phyloP scores from a whole-genome alignment of 1,140 invertebrate genomes.

The Carcinoscorpius rotundicauda region DNA sequence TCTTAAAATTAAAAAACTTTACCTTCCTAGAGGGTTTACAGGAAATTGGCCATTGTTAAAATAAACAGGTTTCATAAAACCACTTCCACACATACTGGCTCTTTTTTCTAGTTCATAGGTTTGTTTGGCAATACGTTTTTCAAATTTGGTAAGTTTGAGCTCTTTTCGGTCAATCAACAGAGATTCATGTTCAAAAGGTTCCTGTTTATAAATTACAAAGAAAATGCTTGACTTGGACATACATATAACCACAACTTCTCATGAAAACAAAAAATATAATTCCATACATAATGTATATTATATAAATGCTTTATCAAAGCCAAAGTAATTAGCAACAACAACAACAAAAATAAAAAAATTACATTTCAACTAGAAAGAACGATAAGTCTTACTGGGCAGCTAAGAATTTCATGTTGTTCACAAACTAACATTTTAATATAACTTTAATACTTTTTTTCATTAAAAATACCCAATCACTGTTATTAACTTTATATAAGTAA shows the following conservation, averaged over 20 bases:
- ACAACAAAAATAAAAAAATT: neutral
- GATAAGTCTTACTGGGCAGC: neutral
- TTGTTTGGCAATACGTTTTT: slow-evolving; percentile 82
- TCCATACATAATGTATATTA: neutral
- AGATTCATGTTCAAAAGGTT: slow-evolving; percentile 95
- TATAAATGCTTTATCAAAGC: slow-evolving; percentile 10
- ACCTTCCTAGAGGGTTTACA: no score
- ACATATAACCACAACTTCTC: neutral
- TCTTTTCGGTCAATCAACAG: slow-evolving; percentile 90
- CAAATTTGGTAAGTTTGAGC: slow-evolving; percentile 84
- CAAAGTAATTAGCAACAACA: slow-evolving; percentile 6
- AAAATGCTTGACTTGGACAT: neutral
- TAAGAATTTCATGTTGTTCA: neutral
- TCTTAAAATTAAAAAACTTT: no score
- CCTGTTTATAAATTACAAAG: slow-evolving; percentile 32
- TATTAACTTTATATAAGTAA: no score
- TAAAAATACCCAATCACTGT: no score
- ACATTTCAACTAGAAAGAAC: slow-evolving; percentile 1
- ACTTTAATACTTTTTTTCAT: no score
- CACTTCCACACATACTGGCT: slow-evolving; percentile 12
- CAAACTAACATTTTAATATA: no score
- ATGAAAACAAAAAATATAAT: neutral
- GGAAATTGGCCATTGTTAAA: no score
- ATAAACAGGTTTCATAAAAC: no score
- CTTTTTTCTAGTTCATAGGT: slow-evolving; percentile 57